Conservation (phyloP, 2,888 invertebrate species). For the Lucinisca nassula region DNA sequence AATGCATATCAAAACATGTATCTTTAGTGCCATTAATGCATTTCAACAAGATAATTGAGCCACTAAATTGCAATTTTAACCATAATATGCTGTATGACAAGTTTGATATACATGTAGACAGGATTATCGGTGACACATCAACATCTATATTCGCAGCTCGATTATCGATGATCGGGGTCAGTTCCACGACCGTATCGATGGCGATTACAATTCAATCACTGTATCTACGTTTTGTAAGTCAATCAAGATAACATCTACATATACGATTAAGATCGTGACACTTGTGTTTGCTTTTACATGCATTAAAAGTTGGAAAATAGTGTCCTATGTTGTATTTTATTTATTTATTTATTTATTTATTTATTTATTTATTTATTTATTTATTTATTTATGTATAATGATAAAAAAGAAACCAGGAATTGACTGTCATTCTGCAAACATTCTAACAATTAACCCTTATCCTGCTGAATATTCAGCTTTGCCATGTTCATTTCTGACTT, state of each 20-base stretch:
- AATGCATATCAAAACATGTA: background rate
- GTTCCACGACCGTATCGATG: background rate
- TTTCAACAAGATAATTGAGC: background rate
- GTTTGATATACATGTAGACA: background rate
- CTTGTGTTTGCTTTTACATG: too few species aligned
- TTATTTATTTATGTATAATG: too few species aligned
- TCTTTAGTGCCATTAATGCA: background rate
- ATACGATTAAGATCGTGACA: background rate
- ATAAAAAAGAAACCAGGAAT: too few species aligned
- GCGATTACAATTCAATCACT: background rate
- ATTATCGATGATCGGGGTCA: background rate
- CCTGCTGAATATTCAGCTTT: too few species aligned
- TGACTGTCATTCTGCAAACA: too few species aligned
- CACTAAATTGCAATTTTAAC: background rate
- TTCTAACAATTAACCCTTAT: too few species aligned
- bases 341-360: too few species aligned
- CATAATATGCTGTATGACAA: background rate
- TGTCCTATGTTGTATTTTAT: too few species aligned
- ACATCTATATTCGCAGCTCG: background rate
- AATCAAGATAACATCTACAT: slow-evolving; percentile 6
- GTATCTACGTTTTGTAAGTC: slow-evolving; percentile 8
- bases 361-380: too few species aligned
- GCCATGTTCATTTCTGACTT: too few species aligned
- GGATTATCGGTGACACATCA: background rate
- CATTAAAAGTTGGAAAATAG: too few species aligned